Evolutionary conservation across 2,797 vertebrate species (phyloP), one percentile per base, ranked within the genome.

Genomic region (Orientallactaga sibirica): DNA sequence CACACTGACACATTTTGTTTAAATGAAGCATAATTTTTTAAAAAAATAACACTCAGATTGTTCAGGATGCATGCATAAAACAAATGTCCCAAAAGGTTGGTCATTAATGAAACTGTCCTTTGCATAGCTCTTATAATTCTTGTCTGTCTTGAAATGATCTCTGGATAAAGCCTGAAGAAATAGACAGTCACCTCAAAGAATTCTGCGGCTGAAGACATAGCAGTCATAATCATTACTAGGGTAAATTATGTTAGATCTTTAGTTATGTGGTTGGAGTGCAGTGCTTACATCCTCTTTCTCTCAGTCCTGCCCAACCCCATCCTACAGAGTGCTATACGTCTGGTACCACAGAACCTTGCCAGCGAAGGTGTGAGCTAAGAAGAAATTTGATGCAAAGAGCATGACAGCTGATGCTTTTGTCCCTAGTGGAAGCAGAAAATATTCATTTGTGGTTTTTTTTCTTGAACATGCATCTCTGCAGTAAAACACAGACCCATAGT

Each of bases 321-420:
- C 64, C 19, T 1, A 2, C 12, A 48, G n/a, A 73, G 41, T 80
- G 22, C 4, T 88, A 86, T 29, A 66, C 11, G 27, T 43, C 90
- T 76, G 22, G 58, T 77, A 55, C 84, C 92, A 88, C 64, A 85
- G 68, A 67, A 37, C 70, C 85, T 43, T 70, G 87, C 66, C 76
- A 83, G 75, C 18, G 64, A 88, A 95, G 79, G 55, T 95, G 79
- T 64, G 90, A 77, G 83, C 70, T 68, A 79, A n/a, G 83, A 94
- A 90, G 91, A 90, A 90, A 96, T 87, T 10, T 62, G 73, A 95
- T 64, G 74, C 73, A 91, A 94, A 94, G 86, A 94, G 79, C 81
- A 96, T 55, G 95, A 89, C 95, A 97, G 96, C 95, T 96, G 96
- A 97, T 95, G 95, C 90, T 93, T 16, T 66, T 91, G 83, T 94